These are phyloP conservation scores for Lepidocolaptes lacrymiger DNA, from an alignment of 2,797 vertebrate species.

Conservation along the genomic window DNA sequence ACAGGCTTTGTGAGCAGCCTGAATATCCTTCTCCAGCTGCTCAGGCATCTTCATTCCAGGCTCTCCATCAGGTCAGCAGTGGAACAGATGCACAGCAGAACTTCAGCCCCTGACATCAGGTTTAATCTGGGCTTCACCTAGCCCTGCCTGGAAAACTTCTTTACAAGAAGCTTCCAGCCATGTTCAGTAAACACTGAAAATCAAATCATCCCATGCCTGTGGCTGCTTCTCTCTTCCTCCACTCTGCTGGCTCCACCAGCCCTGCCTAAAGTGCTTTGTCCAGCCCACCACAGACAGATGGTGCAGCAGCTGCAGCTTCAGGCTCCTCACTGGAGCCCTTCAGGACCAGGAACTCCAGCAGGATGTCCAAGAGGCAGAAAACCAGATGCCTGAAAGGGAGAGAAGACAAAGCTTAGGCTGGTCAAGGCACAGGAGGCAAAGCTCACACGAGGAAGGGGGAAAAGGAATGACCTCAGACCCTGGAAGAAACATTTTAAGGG, in stretches of 20 bases:
- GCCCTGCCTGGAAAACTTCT: not conserved
- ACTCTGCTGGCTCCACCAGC: not conserved
- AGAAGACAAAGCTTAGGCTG: conserved; percentile 33
- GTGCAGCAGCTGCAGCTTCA: not conserved
- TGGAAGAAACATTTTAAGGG: not conserved
- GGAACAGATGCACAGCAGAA: not conserved
- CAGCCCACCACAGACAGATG: not conserved
- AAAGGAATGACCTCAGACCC: not conserved
- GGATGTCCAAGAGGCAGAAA: conserved; percentile 88
- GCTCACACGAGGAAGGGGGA: not conserved
- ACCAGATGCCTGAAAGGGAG: conserved; percentile 86
- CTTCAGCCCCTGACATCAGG: not conserved
- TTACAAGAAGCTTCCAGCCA: not conserved
- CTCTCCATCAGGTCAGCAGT: not conserved
- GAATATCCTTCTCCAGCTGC: not conserved
- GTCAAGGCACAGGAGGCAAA: not conserved
- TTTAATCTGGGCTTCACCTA: not conserved
- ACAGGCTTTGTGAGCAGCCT: not conserved
- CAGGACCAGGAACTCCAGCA: conserved; percentile 89
- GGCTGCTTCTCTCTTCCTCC: not conserved
- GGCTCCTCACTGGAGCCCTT: conserved; percentile 74
- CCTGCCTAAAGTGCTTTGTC: conserved; percentile 23
- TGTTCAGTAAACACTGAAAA: not conserved
- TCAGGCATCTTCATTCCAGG: not conserved
- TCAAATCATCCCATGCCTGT: not conserved